Base-by-base conservation (phyloP, 2,888 invertebrate genomes). In the Bugula neritina region DNA sequence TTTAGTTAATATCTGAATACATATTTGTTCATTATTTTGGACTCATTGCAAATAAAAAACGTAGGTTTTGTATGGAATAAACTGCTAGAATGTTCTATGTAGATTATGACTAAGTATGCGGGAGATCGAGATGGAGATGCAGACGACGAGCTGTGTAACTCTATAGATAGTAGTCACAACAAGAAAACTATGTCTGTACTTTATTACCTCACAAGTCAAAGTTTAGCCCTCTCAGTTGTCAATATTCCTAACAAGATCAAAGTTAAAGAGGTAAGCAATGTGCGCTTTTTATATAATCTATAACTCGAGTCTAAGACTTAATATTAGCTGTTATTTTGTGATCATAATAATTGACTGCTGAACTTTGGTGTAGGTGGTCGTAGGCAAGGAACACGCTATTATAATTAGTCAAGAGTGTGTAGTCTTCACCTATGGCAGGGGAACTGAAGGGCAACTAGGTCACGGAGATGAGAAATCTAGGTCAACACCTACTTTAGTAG, bases 391-490 rank as follows among this genome's bases (percentile, higher is more conserved):
- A 72, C 84, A 85, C 78, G 80, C 83, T 72, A 80, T 85, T 55
- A 84, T 82, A 21, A 80, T 85, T n/a, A 83, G 84, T 58, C 79
- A 77, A 83, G 90, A 90, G 79, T 86, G 87, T 29, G 84, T 87
- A 54, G 89, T 90, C 1, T 90, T 88, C 79, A 87, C 88, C 0
- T 91, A 90, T 90, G 91, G 91, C 25, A 88, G 88, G 78, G 89
- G 89, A 27, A 82, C 84, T 5, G 85, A 87, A 77, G 90, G 90
- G 0, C 90, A 91, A 80, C 83, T 91, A 69, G 90, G 90, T 54
- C 80, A 85, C 73, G 86, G 85, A 0, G 78, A 80, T 58, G 76
- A 77, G 1, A 77, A 77, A 58, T 76, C 87, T 84, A 84, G 86
- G 73, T 85, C 86, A 69, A 86, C 86, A 78, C 90, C 90, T 0